Evolutionary conservation across 2,113 vertebrate species (phyloP).

Genomic region (Felis chaus): DNA sequence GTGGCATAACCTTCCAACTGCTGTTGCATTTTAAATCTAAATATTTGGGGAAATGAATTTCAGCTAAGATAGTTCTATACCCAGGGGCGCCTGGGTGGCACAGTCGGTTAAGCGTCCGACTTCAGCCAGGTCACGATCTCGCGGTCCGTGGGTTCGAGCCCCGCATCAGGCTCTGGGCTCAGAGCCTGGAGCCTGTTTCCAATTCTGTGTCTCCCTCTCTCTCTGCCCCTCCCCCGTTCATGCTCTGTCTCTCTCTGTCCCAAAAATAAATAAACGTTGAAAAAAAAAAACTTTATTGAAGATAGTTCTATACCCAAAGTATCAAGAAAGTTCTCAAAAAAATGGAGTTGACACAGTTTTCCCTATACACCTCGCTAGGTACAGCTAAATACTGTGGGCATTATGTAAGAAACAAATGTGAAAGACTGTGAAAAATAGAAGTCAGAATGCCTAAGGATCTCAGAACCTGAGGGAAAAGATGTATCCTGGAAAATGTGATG

Average conservation of each 20-base stretch:
- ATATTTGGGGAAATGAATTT: not conserved
- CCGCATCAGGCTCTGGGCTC: too few species aligned
- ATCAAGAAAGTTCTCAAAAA: not conserved
- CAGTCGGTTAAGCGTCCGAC: too few species aligned
- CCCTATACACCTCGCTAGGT: not conserved
- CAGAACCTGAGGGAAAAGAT: not conserved
- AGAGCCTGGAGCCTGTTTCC: too few species aligned
- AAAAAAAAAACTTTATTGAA: too few species aligned
- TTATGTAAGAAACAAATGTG: not conserved
- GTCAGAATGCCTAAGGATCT: not conserved
- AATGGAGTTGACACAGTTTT: not conserved
- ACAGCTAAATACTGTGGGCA: not conserved
- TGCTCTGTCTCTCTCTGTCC: too few species aligned
- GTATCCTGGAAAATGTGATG: not conserved
- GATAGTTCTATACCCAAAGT: not conserved
- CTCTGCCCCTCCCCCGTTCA: too few species aligned
- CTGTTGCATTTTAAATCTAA: not conserved
- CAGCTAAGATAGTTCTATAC: not conserved
- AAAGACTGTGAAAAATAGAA: not conserved
- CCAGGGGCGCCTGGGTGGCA: too few species aligned
- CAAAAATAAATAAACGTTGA: too few species aligned
- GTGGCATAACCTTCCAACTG: not conserved
- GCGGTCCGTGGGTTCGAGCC: too few species aligned
- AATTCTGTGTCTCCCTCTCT: too few species aligned
- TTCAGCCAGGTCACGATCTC: too few species aligned